phyloP scores from a whole-genome alignment of 2,888 invertebrate species.

The Isotomurus palustris region DNA sequence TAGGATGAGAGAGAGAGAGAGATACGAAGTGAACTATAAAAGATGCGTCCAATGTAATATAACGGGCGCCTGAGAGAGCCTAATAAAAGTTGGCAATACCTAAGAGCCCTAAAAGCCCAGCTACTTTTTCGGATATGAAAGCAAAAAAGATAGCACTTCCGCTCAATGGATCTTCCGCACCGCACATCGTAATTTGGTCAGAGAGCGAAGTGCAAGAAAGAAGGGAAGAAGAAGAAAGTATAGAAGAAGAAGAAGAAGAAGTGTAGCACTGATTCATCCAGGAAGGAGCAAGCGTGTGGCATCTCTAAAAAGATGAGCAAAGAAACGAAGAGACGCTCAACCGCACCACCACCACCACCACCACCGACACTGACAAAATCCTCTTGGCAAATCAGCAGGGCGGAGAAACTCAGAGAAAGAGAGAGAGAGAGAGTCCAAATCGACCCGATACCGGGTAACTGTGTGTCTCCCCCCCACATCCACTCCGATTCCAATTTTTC shows the following conservation, averaged over 20 bases:
- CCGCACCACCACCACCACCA: conserved; percentile 13
- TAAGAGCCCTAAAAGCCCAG: conserved; percentile 38
- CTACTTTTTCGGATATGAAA: conserved; percentile 36
- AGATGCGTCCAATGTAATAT: conserved; percentile 43
- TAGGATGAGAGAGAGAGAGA: conserved; percentile 19
- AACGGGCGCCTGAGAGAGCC: conserved; percentile 45
- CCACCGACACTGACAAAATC: conserved; percentile 13
- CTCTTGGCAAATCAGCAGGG: conserved; percentile 42
- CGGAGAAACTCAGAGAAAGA: conserved; percentile 30
- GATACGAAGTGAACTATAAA: conserved; percentile 36
- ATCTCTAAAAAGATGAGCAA: conserved; percentile 3
- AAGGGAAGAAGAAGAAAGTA: background rate
- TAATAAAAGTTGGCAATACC: conserved; percentile 47
- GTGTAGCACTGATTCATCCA: conserved; percentile 25
- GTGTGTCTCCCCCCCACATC: conserved; percentile 24
- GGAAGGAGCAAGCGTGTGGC: conserved; percentile 15
- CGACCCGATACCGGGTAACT: conserved; percentile 32
- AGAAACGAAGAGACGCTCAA: background rate
- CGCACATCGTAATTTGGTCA: conserved; percentile 46
- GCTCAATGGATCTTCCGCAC: conserved; percentile 46
- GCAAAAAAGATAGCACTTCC: conserved; percentile 47
- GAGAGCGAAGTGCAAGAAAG: conserved; percentile 16
- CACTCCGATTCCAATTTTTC: no score
- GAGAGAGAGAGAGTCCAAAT: conserved; percentile 16
- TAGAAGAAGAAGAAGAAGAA: background rate